These are phyloP conservation scores for Chrysomela aeneicollis DNA, from an alignment of 2,888 invertebrate species.

Conservation along the genomic window DNA sequence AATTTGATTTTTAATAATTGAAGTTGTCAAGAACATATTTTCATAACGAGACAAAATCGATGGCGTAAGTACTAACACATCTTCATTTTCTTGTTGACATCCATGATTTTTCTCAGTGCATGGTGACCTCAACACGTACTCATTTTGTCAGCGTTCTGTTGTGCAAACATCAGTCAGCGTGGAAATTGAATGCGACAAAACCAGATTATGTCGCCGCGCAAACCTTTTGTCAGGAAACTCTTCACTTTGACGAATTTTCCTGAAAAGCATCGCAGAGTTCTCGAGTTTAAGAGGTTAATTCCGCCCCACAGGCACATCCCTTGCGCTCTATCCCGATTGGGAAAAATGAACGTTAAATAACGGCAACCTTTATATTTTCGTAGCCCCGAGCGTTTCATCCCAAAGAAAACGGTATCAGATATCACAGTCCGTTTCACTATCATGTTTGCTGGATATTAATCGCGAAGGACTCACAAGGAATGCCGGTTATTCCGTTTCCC, in stretches of 20 bases:
- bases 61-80: too few species aligned
- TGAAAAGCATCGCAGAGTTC: neutral
- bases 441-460: conserved; percentile 2
- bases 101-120: too few species aligned
- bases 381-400: neutral
- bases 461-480: neutral
- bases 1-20: too few species aligned
- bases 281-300: neutral
- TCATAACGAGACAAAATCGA: too few species aligned
- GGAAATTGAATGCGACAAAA: neutral
- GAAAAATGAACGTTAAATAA: neutral
- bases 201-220: neutral
- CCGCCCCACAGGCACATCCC: neutral
- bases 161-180: neutral
- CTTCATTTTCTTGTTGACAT: too few species aligned
- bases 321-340: neutral
- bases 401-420: conserved; percentile 13
- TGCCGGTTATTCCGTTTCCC: neutral
- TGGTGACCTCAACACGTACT: neutral
- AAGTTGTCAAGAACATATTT: too few species aligned
- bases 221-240: neutral
- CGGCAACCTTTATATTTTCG: neutral
- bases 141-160: neutral
- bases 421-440: conserved; percentile 3
- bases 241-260: neutral